Base-by-base conservation (phyloP, 2,113 vertebrate species). In the Spheniscus mendiculus region DNA sequence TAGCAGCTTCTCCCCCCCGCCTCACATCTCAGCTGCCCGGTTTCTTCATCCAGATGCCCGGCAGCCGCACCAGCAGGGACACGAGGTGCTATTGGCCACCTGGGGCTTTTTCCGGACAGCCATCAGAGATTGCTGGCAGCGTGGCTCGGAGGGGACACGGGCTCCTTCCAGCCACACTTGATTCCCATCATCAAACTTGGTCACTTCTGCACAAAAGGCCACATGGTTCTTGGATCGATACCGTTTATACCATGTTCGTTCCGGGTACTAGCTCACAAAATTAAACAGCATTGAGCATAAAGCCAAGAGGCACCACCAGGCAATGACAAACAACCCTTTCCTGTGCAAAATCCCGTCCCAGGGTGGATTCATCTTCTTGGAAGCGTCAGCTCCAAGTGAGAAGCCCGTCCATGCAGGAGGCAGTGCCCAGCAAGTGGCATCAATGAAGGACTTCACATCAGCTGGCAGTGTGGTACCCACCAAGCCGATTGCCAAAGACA, bases 31-130 rank as follows among this genome's bases (percentile, higher is more conserved):
- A 45, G 67, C 55, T 62, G 30, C 59, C 71, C 4, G 2, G 36
- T 63, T 89, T 76, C 44, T 67, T 83, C 67, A n/a, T 32, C 67
- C 1, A 1, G 69, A 88, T 73, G 90, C 62, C 6, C 1, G 1
- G 62, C 62, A 76, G 45, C 17, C 1, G 0, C 1, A 3, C 20
- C 3, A 2, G 11, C 2, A 4, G 42, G 65, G 58, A 12, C 44
- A 52, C 3, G 13, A 90, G 80, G 66, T 67, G 69, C 61, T 74
- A 21, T 12, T 26, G 91, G 77, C 52, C 20, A 2, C 63, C 79
- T 27, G 65, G 22, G 66, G 45, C 17, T 77, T 38, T 87, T 87
- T 78, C 84, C 5, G 0, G 83, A 6, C 19, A 53, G 53, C 38
- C 10, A 59, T 27, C 56, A 8, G 73, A 26, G 61, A 70, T 65